Evolutionary conservation across 1,140 invertebrate genomes (phyloP), one percentile per base, ranked within the genome.

Genomic region (Caenorhabditis brenneri): DNA sequence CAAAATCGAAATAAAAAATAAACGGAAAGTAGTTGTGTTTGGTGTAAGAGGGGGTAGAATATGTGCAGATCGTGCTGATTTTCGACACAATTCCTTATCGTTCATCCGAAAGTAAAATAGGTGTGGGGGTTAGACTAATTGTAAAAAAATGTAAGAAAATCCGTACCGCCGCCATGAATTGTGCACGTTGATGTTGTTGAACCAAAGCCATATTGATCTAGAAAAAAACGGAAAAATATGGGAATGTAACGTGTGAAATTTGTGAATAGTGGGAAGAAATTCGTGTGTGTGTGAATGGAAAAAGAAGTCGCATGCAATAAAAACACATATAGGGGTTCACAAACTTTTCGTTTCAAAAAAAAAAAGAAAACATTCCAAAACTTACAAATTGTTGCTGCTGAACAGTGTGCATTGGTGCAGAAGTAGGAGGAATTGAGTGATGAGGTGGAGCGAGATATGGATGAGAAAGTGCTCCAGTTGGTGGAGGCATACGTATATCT

Each of bases 341-440:
- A 9, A 27, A n/a, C n/a, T 55, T 9, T n/a, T 2, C 19, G 24
- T 10, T 29, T 55, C 36, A 22, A n/a, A n/a, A n/a, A n/a, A n/a
- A n/a, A n/a, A n/a, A n/a, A n/a, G n/a, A n/a, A n/a, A n/a, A n/a
- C n/a, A n/a, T n/a, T n/a, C n/a, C n/a, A n/a, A n/a, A n/a, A 42
- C 65, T 74, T 46, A 74, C 65, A 74, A 74, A 74, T 15, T 74
- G 42, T 9, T 74, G 36, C 22, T 74, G 65, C 22, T 74, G 65
- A 39, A 74, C 58, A 36, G 31, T n/a, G n/a, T n/a, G n/a, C n/a
- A n/a, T 31, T 36, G 58, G 36, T 12, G n/a, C 36, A 4, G n/a
- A 7, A 74, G 3, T 24, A 12, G 65, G 24, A 46, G 36, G 6
- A 29, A 22, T 3, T 22, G 36, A 22, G 12, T 74, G 33, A 19